Evolutionary conservation across 2,113 vertebrate genomes (phyloP).

Genomic region (Eulemur macaco): DNA sequence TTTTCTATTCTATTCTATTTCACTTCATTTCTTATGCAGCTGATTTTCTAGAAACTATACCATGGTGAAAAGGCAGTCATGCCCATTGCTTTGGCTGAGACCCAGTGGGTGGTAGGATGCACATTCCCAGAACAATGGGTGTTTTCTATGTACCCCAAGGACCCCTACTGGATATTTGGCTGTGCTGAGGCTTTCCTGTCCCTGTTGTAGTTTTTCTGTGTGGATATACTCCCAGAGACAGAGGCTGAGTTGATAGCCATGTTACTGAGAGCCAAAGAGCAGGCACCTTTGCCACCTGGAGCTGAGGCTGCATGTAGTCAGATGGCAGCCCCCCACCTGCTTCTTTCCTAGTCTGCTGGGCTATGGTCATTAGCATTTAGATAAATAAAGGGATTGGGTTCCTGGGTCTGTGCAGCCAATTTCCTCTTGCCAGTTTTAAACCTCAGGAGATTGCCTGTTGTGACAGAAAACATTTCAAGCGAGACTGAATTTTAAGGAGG

Average conservation of each 20-base stretch:
- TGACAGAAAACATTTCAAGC: slow-evolving; percentile 67
- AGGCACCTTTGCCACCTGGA: background rate
- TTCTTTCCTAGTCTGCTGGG: slow-evolving; percentile 36
- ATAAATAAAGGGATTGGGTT: slow-evolving; percentile 69
- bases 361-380: slow-evolving; percentile 34
- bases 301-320: background rate
- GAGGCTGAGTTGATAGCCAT: too few species aligned
- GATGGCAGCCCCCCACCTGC: background rate
- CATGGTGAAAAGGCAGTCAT: background rate
- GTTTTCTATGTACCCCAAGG: background rate
- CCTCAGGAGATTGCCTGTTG: slow-evolving; percentile 38
- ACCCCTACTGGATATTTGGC: background rate
- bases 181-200: background rate
- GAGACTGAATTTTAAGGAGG: slow-evolving; percentile 79
- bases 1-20: background rate
- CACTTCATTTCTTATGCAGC: background rate
- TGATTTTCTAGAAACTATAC: background rate
- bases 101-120: background rate
- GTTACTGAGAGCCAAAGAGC: background rate
- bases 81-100: background rate
- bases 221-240: background rate
- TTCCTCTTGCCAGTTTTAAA: slow-evolving; percentile 76
- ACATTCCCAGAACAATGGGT: background rate
- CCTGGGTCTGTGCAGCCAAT: slow-evolving; percentile 69
- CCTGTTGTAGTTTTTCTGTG: background rate